Percentiles rank a stretch among this genome's conserved stretches.
Evolutionary conservation across 2,113 vertebrate species (phyloP).

Genomic region (Pantherophis guttatus): DNA sequence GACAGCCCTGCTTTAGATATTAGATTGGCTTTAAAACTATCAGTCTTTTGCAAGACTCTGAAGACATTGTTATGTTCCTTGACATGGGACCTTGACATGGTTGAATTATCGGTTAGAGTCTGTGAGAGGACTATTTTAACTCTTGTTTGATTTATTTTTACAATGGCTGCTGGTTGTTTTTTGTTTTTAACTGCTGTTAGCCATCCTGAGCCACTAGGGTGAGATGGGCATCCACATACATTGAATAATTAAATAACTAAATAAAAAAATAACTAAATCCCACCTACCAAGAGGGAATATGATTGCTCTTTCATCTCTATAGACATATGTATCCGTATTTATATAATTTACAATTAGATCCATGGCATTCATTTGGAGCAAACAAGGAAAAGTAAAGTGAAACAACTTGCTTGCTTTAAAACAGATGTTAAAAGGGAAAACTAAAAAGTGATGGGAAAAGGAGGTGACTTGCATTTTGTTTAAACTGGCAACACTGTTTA

Average conservation of each 20-base stretch:
- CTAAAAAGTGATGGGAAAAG: conserved; percentile 8
- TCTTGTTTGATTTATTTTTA: background rate
- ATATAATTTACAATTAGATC: background rate
- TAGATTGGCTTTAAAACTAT: background rate
- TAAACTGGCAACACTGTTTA: rapidly evolving
- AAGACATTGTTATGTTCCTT: background rate
- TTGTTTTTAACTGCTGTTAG: background rate
- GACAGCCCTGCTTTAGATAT: background rate
- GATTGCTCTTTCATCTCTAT: background rate
- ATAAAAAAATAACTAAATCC: background rate
- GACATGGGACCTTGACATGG: background rate
- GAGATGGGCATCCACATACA: background rate
- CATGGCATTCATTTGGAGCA: background rate
- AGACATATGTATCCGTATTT: background rate
- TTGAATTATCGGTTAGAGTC: background rate
- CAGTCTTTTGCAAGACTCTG: background rate
- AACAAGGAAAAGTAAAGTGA: background rate
- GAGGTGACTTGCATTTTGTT: conserved; percentile 16
- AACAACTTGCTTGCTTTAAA: conserved; percentile 17
- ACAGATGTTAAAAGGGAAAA: background rate
- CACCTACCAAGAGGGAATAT: background rate
- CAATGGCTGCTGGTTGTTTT: background rate
- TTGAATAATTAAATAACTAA: background rate
- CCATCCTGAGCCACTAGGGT: background rate
- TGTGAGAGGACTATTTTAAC: background rate